Percentiles rank a stretch among this genome's conserved stretches.
phyloP scores from a whole-genome alignment of 2,888 invertebrate species.

The Lacanobia wlatinum region DNA sequence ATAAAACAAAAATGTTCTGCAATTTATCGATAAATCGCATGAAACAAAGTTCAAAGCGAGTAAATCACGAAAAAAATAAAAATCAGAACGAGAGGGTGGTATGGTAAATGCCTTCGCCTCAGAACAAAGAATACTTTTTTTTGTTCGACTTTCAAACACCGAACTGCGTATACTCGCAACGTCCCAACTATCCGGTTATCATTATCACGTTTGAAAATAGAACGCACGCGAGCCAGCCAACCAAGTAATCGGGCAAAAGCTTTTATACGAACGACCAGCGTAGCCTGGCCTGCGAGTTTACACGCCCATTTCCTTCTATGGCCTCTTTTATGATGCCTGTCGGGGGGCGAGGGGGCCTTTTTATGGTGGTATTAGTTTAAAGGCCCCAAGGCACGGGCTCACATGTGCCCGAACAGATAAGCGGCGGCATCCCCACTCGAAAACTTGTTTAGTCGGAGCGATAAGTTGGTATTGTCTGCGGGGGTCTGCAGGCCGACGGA shows the following conservation, averaged over 20 bases:
- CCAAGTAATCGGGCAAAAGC: conserved; percentile 89
- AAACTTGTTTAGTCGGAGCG: conserved; percentile 88
- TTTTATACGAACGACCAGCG: conserved; percentile 81
- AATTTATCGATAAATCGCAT: conserved; percentile 32
- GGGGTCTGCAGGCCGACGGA: conserved; percentile 75
- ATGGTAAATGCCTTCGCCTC: conserved; percentile 42
- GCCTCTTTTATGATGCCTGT: conserved; percentile 80
- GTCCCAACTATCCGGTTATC: conserved; percentile 85
- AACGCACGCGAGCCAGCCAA: conserved; percentile 89
- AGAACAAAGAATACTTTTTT: conserved; percentile 61
- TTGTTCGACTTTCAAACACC: conserved; percentile 66
- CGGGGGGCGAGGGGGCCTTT: conserved; percentile 78
- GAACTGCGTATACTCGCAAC: conserved; percentile 66
- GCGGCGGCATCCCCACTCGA: conserved; percentile 88
- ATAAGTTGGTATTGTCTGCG: conserved; percentile 87
- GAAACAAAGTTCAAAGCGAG: conserved; percentile 18
- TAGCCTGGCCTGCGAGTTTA: conserved; percentile 79
- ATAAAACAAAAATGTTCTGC: conserved; percentile 5
- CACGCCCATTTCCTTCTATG: conserved; percentile 83
- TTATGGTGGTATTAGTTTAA: conserved; percentile 84
- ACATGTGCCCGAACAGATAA: conserved; percentile 89
- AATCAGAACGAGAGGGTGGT: conserved; percentile 33
- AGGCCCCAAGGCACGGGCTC: conserved; percentile 87
- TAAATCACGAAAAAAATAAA: conserved; percentile 35
- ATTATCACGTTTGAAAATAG: conserved; percentile 90